Conservation (phyloP, 2,888 invertebrate species). For the Masnerella sp. region DNA sequence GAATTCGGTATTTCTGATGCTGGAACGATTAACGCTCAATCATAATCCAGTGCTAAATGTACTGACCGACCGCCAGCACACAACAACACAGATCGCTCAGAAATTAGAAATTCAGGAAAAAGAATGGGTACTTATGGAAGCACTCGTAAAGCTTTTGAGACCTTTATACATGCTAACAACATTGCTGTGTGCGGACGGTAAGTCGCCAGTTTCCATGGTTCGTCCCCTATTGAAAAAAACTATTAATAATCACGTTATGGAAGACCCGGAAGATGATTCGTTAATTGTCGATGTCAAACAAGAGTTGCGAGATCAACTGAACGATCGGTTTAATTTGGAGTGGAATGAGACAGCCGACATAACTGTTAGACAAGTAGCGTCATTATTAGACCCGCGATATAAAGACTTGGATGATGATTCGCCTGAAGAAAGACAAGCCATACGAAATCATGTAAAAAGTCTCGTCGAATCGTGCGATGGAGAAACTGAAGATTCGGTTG, state of each 20-base stretch:
- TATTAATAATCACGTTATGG: not conserved
- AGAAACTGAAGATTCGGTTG: not conserved
- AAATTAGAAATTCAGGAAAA: constrained; percentile 8
- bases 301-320: constrained; percentile 1
- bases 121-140: constrained; percentile 3
- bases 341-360: not conserved
- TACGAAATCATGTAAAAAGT: constrained; percentile 2
- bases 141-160: constrained; percentile 1
- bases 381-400: constrained; percentile 8
- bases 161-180: constrained; percentile 8
- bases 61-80: constrained; percentile 29
- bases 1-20: constrained; percentile 66
- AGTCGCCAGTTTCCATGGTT: constrained; percentile 13
- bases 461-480: not conserved
- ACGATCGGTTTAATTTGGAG: constrained; percentile 1
- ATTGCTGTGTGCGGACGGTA: constrained; percentile 1
- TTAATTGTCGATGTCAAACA: not conserved
- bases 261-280: constrained; percentile 1
- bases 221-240: constrained; percentile 1
- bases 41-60: constrained; percentile 1
- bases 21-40: constrained; percentile 66
- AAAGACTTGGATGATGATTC: constrained; percentile 8
- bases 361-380: not conserved
- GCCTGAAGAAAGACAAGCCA: constrained; percentile 1
- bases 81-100: not conserved